Base-by-base conservation (phyloP, 2,113 vertebrate species). In the Pygoscelis adeliae region DNA sequence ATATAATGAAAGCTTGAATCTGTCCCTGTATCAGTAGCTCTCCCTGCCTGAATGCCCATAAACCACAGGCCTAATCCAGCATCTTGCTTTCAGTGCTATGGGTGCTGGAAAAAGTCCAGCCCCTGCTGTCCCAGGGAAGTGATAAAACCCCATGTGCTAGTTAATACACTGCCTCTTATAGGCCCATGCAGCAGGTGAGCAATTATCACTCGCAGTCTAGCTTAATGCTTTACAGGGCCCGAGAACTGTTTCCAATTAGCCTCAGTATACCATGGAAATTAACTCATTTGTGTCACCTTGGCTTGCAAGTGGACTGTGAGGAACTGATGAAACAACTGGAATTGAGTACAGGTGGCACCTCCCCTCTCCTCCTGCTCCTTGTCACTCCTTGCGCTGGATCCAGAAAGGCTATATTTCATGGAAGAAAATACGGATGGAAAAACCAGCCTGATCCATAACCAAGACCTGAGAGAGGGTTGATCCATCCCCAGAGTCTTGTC, bases 161-260 rank as follows among this genome's bases (percentile, higher is more conserved):
- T 97, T 97, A 95, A 83, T 95, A 49, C 70, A 38, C 66, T 91
- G 73, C 82, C 80, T 97, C 96, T 97, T 95, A 96, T 3, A 73
- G 93, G 87, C 47, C 44, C 29, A 27, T 97, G 94, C 90, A 95
- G 94, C 97, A 98, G 97, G 97, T 97, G 81, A 97, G 94, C 97
- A 97, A 97, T 97, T 97, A 97, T 96, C 95, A 95, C 97, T 97
- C 94, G 86, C 90, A 91, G 89, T 13, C 78, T 46, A 59, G 59
- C 65, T 85, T 95, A 90, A 86, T 77, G 90, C 92, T 98, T 97
- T 97, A 97, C 88, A 94, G 91, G 91, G 62, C 81, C 73, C 1
- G 4, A 81, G 90, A 92, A 84, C 96, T 98, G 97, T 93, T 98
- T 97, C 90, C 95, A 97, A 97, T 98, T 98, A 97, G 96, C 71